These are phyloP conservation scores for Suricata suricatta DNA, from an alignment of 2,113 vertebrate genomes.

Conservation along the genomic window DNA sequence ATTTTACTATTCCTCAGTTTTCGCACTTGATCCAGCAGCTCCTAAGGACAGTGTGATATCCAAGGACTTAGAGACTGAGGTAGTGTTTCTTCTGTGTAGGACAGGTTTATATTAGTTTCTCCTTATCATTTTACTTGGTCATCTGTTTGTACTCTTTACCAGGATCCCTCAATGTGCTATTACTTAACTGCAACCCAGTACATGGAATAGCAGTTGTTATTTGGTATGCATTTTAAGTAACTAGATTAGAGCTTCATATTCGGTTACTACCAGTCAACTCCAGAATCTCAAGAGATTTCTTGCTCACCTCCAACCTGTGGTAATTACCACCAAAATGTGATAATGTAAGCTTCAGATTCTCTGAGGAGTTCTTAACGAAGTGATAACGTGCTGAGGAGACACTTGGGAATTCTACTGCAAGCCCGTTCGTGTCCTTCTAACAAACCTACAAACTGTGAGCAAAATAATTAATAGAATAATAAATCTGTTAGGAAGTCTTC, in stretches of 20 bases:
- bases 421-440: background rate
- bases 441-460: background rate
- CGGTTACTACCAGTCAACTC: constrained; percentile 47
- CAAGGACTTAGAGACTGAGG: background rate
- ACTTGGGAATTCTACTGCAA: constrained; percentile 62
- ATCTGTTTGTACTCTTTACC: background rate
- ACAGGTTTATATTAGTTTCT: background rate
- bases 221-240: background rate
- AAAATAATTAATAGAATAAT: constrained; percentile 1
- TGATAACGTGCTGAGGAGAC: constrained; percentile 63
- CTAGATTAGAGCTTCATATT: background rate
- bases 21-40: background rate
- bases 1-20: background rate
- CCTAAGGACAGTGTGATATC: background rate
- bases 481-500: background rate
- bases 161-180: background rate
- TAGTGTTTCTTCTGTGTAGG: background rate
- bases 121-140: background rate
- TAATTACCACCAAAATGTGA: constrained; percentile 67
- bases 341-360: constrained; percentile 64
- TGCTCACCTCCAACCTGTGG: constrained; percentile 40
- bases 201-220: rapidly evolving
- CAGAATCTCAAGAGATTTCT: constrained; percentile 55
- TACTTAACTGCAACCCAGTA: background rate
- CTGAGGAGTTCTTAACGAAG: constrained; percentile 71